phyloP scores from a whole-genome alignment of 2,888 invertebrate species.

The Lobophora halterata region DNA sequence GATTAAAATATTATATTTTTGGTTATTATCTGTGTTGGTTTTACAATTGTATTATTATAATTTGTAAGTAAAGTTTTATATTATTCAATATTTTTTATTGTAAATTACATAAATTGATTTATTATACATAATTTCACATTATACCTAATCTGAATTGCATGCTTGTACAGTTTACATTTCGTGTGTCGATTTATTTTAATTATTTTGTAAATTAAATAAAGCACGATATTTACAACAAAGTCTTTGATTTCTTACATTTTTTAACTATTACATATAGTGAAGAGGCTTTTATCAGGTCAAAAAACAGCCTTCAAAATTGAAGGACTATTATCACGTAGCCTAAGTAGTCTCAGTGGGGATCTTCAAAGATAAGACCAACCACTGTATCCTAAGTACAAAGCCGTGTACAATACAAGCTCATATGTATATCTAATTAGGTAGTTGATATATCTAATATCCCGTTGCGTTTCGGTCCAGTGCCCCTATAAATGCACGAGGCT shows the following conservation, averaged over 20 bases:
- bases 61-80: constrained; percentile 56
- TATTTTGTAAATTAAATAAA: constrained; percentile 80
- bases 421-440: constrained; percentile 63
- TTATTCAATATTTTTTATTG: constrained; percentile 56
- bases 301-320: too few relatives aligned
- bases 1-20: constrained; percentile 61
- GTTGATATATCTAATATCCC: constrained; percentile 48
- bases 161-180: constrained; percentile 74
- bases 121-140: constrained; percentile 55
- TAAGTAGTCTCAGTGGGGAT: constrained; percentile 46
- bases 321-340: constrained; percentile 31
- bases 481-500: constrained; percentile 38
- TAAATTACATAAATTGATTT: constrained; percentile 67
- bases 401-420: constrained; percentile 44
- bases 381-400: constrained; percentile 50
- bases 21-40: constrained; percentile 59
- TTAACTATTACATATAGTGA: not conserved
- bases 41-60: constrained; percentile 57
- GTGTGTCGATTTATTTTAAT: constrained; percentile 78
- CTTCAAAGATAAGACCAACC: constrained; percentile 49
- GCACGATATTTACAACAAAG: constrained; percentile 78
- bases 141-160: constrained; percentile 69
- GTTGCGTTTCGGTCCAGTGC: constrained; percentile 31
- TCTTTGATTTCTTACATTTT: constrained; percentile 25
- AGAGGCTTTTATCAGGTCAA: not conserved